A percentile compares a stretch with the other conserved stretches of the same genome.
Conservation (phyloP, 2,888 invertebrate genomes). For the Thymelicus sylvestris region DNA sequence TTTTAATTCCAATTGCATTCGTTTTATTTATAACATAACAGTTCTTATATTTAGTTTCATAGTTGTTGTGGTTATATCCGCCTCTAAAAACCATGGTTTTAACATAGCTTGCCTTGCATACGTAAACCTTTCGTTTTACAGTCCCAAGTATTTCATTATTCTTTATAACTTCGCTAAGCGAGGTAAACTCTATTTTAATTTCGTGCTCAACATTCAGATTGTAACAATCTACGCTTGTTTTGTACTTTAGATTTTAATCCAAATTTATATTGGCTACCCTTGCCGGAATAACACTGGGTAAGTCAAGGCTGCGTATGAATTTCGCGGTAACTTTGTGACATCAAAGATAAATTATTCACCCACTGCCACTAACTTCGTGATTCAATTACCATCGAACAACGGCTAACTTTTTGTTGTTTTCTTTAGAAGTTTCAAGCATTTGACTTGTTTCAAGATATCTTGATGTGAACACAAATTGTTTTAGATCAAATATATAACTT, state of each 20-base stretch:
- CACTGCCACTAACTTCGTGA: constrained; percentile 14
- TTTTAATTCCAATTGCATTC: too few relatives aligned
- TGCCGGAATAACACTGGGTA: background rate
- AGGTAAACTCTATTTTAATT: background rate
- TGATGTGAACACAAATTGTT: constrained; percentile 4
- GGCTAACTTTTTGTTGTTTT: constrained; percentile 12
- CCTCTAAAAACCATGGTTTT: background rate
- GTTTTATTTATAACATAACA: too few relatives aligned
- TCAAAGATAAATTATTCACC: constrained; percentile 3
- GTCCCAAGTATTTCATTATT: background rate
- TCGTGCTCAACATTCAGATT: background rate
- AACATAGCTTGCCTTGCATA: background rate
- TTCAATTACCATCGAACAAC: constrained; percentile 20
- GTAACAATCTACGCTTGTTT: background rate
- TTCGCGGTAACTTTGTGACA: constrained; percentile 1
- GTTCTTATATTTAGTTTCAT: too few relatives aligned
- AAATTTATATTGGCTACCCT: background rate
- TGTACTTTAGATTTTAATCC: background rate
- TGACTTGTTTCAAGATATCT: constrained; percentile 10
- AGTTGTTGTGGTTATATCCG: too few relatives aligned
- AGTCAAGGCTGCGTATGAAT: background rate
- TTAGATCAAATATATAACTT: background rate
- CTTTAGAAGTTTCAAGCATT: constrained; percentile 13
- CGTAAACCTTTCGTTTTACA: background rate
- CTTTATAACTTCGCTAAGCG: background rate